These are phyloP conservation scores for Falco naumanni DNA, from an alignment of 2,797 vertebrate genomes.

Conservation along the genomic window DNA sequence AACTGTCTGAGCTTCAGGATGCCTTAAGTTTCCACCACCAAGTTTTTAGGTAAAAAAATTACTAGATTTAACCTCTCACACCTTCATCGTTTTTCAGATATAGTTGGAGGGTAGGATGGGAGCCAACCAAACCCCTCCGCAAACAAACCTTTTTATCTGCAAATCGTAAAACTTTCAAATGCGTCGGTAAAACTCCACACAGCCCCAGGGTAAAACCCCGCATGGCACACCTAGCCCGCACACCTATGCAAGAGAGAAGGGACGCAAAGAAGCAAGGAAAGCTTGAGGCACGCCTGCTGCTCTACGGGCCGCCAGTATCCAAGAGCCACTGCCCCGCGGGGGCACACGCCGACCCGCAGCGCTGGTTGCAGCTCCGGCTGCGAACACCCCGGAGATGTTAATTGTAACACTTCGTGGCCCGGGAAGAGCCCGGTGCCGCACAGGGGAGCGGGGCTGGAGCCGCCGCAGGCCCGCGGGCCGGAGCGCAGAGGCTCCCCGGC, in stretches of 20 bases:
- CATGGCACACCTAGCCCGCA: neutral
- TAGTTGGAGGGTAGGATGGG: accelerated
- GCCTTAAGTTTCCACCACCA: neutral
- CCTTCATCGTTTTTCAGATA: neutral
- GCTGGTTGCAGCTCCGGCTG: neutral
- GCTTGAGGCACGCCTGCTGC: accelerated
- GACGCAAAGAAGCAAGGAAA: neutral
- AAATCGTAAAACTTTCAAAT: neutral
- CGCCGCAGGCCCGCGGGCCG: neutral
- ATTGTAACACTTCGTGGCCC: accelerated
- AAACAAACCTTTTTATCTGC: neutral
- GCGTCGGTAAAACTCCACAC: neutral
- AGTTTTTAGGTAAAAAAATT: neutral
- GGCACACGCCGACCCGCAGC: neutral
- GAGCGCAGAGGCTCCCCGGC: too few relatives aligned
- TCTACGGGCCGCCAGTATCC: neutral
- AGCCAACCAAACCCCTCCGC: neutral
- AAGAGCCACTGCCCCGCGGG: neutral
- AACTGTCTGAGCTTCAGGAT: neutral
- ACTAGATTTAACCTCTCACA: neutral
- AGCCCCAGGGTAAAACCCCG: neutral
- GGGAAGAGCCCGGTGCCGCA: neutral
- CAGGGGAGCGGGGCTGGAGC: neutral
- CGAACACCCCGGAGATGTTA: neutral
- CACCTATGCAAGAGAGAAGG: neutral